These are phyloP conservation scores for Rhabdornis inornatus DNA, from an alignment of 2,113 vertebrate genomes.

Conservation along the genomic window DNA sequence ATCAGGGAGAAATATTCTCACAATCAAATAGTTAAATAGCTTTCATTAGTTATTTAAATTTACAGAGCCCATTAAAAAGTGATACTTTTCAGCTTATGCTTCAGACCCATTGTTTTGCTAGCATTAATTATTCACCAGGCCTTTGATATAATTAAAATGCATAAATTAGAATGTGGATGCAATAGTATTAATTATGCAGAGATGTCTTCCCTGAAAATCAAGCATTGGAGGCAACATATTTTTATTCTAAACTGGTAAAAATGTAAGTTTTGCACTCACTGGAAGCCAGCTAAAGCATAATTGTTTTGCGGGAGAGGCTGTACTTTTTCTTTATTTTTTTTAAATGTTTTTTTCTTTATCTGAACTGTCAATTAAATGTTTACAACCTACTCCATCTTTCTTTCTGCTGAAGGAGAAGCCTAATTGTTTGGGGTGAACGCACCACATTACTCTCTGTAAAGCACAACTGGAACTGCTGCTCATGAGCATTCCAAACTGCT, in stretches of 20 bases:
- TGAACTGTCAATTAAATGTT: slow-evolving; percentile 35
- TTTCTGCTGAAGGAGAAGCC: background rate
- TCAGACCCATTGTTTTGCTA: slow-evolving; percentile 30
- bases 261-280: background rate
- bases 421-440: background rate
- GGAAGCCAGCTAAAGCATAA: background rate
- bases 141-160: slow-evolving; percentile 50
- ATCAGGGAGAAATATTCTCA: background rate
- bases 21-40: slow-evolving; percentile 43
- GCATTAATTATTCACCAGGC: slow-evolving; percentile 47
- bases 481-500: background rate
- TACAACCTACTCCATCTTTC: slow-evolving; percentile 10
- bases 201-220: background rate
- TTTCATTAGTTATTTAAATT: slow-evolving; percentile 46
- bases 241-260: slow-evolving; percentile 34
- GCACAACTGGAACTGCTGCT: slow-evolving; percentile 10
- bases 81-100: slow-evolving; percentile 25
- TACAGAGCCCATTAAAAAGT: slow-evolving; percentile 25
- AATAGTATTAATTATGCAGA: slow-evolving; percentile 40
- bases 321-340: background rate
- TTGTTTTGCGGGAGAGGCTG: background rate
- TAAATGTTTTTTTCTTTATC: background rate
- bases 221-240: background rate
- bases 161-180: slow-evolving; percentile 43
- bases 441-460: background rate